Evolutionary conservation across 2,888 invertebrate genomes (phyloP).

Genomic region (Amphimallon solstitiale): DNA sequence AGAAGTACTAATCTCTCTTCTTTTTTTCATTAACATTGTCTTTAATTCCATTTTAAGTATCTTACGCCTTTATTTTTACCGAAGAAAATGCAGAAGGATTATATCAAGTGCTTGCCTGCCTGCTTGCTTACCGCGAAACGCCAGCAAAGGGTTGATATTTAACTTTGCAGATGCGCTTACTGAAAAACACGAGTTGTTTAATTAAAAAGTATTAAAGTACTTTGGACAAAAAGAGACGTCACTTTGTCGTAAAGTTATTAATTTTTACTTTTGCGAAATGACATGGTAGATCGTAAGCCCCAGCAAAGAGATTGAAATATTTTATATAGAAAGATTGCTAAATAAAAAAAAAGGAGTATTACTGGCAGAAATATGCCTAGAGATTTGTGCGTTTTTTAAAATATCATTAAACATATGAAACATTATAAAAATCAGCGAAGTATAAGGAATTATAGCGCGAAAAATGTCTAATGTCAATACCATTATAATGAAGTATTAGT

Average conservation of each 20-base stretch:
- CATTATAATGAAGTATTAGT: too few relatives aligned
- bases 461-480: too few relatives aligned
- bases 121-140: conserved; percentile 20
- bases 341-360: too few relatives aligned
- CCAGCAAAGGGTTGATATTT: conserved; percentile 44
- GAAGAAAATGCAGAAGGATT: conserved; percentile 51
- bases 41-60: conserved; percentile 50
- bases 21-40: conserved; percentile 49
- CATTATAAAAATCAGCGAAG: too few relatives aligned
- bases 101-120: conserved; percentile 37
- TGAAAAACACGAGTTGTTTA: conserved; percentile 39
- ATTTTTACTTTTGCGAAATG: conserved; percentile 38
- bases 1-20: conserved; percentile 49
- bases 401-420: too few relatives aligned
- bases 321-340: too few relatives aligned
- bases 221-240: conserved; percentile 33
- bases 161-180: conserved; percentile 42
- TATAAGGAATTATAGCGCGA: too few relatives aligned
- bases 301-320: conserved; percentile 12
- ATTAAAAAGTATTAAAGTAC: conserved; percentile 44
- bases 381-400: too few relatives aligned
- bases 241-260: conserved; percentile 37
- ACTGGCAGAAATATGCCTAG: too few relatives aligned
- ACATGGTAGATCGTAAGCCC: conserved; percentile 30
- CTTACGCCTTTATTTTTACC: conserved; percentile 47